Evolutionary conservation across 1,140 invertebrate genomes (phyloP), one percentile per base, ranked within the genome.

Genomic region (Phymorhynchus buccinoides): DNA sequence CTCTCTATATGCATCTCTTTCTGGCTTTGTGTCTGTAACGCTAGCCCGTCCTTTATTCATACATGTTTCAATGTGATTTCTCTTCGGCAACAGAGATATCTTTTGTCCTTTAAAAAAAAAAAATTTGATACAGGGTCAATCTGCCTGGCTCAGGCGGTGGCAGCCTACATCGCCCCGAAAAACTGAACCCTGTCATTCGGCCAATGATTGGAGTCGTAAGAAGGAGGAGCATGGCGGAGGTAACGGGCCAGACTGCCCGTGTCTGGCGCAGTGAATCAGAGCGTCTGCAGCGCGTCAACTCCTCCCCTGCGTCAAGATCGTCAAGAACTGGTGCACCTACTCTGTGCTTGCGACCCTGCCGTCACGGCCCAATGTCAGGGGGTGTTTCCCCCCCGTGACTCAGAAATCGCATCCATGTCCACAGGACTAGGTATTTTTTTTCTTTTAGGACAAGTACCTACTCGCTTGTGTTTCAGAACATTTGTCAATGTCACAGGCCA

Each of bases 181-280:
- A 98, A 90, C 92, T 99, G 35, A 98, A 98, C 94, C 98, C 98
- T 0, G 95, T 99, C 0, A 96, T 99, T 0, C 96, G 98, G 89
- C 98, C 98, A 0, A 92, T 99, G 4, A 99, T 99, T 98, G 98
- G 99, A 91, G 96, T 97, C 73, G 96, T 99, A 30, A 98, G 98
- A 93, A 95, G 95, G 73, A 98, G 99, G 93, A 95, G 96, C 80
- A 97, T 97, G 87, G 95, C 96, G 89, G 94, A 80, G 30, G n/a
- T 80, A 52, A n/a, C 44, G 4, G 16, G 32, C 3, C 79, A 80
- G 18, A 95, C 97, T 1, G 97, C 97, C 0, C 94, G 44, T 96
- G 96, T 91, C 94, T 99, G 73, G 96, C 97, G 93, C 95, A 86
- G 92, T 99, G 30, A 94, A 99, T 88, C 95, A 96, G 85, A 95